Base-by-base conservation (phyloP, 2,797 vertebrate species). In the Esox masquinongy region DNA sequence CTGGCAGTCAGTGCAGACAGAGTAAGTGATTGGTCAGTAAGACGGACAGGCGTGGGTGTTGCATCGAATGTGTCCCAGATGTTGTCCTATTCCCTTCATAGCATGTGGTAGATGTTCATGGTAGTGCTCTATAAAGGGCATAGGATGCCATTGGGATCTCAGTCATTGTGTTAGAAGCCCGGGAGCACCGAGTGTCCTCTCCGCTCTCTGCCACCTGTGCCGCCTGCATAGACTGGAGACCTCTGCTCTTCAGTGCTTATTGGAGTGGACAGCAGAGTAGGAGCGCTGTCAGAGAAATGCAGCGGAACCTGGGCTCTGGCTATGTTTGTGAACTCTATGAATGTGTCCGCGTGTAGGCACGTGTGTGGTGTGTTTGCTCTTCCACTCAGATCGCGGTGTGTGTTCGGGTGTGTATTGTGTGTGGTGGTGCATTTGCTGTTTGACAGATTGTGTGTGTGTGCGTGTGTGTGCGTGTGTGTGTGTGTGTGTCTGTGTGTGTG, bases 361-460 rank as follows among this genome's bases (percentile, higher is more conserved):
- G 68, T 73, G 70, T 77, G 43, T 79, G 76, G 81, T 59, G 61
- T n/a, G 16, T 31, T 34, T 67, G 34, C 2, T 5, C 34, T 2
- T 34, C 34, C 34, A 34, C 34, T 34, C 34, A 34, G 34, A 34
- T 34, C 5, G 34, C 5, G 34, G 43, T 68, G 61, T 74, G 39
- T 66, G 22, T 49, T 19, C 3, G 5, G 15, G 15, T 70, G 43
- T 70, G 50, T n/a, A n/a, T n/a, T 53, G 68, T 73, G 70, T 77
- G 43, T 79, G 76, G n/a, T n/a, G n/a, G n/a, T n/a, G n/a, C n/a
- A n/a, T n/a, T n/a, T n/a, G n/a, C n/a, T 73, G 70, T 64, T 63
- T n/a, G n/a, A n/a, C n/a, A n/a, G 64, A 74, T 77, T 72, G 77
- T n/a, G 66, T 73, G 66, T 73, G 78, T 77, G 59, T 43, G 29